Percentiles rank a stretch among this genome's conserved stretches.
phyloP scores from a whole-genome alignment of 2,888 invertebrate genomes.

The Archips xylosteana region DNA sequence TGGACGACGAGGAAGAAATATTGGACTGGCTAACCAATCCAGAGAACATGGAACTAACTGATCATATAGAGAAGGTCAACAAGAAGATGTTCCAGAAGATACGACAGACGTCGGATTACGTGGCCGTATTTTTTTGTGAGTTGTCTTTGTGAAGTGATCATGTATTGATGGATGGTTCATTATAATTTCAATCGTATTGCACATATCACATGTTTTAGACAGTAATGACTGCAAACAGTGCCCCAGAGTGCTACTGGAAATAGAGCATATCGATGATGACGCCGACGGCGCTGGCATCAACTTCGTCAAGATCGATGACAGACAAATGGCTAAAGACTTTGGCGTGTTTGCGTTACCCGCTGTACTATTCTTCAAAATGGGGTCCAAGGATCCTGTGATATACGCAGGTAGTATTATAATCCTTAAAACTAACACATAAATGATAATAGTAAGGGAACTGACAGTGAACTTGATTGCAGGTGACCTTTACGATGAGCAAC shows the following conservation, averaged over 20 bases:
- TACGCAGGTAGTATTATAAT: constrained; percentile 89
- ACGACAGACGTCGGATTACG: constrained; percentile 94
- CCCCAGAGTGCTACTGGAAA: constrained; percentile 93
- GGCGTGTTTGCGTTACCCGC: constrained; percentile 97
- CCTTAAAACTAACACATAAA: neutral
- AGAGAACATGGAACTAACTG: constrained; percentile 97
- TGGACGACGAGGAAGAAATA: constrained; percentile 96
- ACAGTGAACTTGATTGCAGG: constrained; percentile 76
- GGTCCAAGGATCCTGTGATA: constrained; percentile 95
- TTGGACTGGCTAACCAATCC: constrained; percentile 97
- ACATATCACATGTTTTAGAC: constrained; percentile 89
- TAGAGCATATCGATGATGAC: constrained; percentile 97
- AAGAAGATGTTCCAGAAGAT: constrained; percentile 97
- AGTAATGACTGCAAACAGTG: constrained; percentile 98
- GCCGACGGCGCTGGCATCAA: constrained; percentile 96
- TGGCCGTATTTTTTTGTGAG: constrained; percentile 97
- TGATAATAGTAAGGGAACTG: neutral
- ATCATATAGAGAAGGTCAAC: constrained; percentile 96
- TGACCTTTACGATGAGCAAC: constrained; percentile 94
- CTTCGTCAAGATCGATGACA: constrained; percentile 96
- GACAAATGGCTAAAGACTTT: constrained; percentile 93
- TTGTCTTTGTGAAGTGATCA: constrained; percentile 54
- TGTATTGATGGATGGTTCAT: constrained; percentile 40
- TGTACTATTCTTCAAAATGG: constrained; percentile 95
- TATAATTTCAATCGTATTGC: constrained; percentile 72